Conservation (phyloP, 1,140 invertebrate genomes). For the Nylanderia fulva region DNA sequence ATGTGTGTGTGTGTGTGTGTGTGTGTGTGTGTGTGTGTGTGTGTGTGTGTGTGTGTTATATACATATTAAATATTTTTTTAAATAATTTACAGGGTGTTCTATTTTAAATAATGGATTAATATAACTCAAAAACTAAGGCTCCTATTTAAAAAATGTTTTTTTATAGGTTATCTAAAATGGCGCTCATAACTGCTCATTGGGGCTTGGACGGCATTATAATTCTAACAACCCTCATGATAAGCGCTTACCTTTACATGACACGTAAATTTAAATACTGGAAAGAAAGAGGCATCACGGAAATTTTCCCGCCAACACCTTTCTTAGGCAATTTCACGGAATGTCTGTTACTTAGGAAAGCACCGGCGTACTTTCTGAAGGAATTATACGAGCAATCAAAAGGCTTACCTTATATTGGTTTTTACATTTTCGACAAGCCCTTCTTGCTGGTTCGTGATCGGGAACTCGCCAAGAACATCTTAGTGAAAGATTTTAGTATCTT, state of each 20-base stretch:
- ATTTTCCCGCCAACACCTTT: slow-evolving; percentile 74
- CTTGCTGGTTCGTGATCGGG: slow-evolving; percentile 83
- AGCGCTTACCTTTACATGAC: slow-evolving; percentile 77
- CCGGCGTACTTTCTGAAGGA: slow-evolving; percentile 52
- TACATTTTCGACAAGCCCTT: slow-evolving; percentile 81
- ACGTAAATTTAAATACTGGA: slow-evolving; percentile 83
- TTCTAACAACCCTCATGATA: background rate
- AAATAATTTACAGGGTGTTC: too few species aligned
- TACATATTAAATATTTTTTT: too few species aligned
- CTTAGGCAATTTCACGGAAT: slow-evolving; percentile 78
- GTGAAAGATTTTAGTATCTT: slow-evolving; percentile 86
- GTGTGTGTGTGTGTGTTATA: too few species aligned
- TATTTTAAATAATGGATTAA: too few species aligned
- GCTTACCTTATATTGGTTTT: slow-evolving; percentile 76
- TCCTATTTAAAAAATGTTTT: too few species aligned
- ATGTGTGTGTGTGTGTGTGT: too few species aligned
- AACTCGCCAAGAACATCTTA: slow-evolving; percentile 83
- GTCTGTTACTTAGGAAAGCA: slow-evolving; percentile 57
- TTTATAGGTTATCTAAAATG: slow-evolving; percentile 60
- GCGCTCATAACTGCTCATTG: slow-evolving; percentile 61
- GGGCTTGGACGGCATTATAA: slow-evolving; percentile 56
- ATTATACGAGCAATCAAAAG: slow-evolving; percentile 63
- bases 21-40: too few species aligned
- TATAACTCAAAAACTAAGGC: too few species aligned
- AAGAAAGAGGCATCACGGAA: slow-evolving; percentile 76